Conservation (phyloP, 2,888 invertebrate genomes). For the Mimumesa dahlbomi region DNA sequence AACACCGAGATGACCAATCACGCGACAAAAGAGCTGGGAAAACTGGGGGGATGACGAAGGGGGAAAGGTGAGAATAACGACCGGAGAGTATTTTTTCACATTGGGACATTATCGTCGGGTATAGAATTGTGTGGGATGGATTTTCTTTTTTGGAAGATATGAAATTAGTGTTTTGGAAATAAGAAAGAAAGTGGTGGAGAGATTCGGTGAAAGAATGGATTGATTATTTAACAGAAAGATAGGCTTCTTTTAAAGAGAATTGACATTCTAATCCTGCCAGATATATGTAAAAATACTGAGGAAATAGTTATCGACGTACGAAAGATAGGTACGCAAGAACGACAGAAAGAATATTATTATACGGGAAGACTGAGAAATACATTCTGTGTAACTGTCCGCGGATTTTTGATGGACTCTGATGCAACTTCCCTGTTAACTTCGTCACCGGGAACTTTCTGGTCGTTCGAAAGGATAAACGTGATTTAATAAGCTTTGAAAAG, state of each 20-base stretch:
- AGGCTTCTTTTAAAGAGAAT: constrained; percentile 26
- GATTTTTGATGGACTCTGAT: not conserved
- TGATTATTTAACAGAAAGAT: not conserved
- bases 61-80: not conserved
- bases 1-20: not conserved
- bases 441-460: no score
- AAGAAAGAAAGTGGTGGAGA: no score
- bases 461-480: no score
- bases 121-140: no score
- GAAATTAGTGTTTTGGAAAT: no score
- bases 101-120: no score
- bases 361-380: constrained; percentile 15
- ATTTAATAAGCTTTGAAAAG: no score
- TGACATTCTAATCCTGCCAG: constrained; percentile 36
- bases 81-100: not conserved
- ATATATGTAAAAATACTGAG: constrained; percentile 11
- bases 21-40: no score
- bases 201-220: no score
- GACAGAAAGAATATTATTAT: constrained; percentile 17
- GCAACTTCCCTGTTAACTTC: not conserved
- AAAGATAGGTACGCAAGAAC: constrained; percentile 14
- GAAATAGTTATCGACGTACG: constrained; percentile 25
- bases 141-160: no score
- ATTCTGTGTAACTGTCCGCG: constrained; percentile 12
- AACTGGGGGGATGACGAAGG: constrained; percentile 1